Base-by-base conservation (phyloP, 2,797 vertebrate species). In the Chlorospingus flavigularis region DNA sequence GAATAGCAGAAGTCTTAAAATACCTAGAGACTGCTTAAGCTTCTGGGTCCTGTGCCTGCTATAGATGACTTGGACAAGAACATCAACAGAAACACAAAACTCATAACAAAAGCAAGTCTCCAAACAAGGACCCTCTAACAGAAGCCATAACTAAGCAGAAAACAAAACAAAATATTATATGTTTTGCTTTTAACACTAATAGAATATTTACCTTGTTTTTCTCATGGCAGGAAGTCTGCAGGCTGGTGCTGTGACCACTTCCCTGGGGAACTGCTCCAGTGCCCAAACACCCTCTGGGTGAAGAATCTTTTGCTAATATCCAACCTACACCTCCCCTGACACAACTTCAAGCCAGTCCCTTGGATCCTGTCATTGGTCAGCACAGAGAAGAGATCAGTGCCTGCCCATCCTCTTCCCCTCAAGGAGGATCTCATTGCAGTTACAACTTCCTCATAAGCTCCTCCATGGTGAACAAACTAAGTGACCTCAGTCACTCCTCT, bases 271-370 rank as follows among this genome's bases (percentile, higher is more conserved):
- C 4, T 33, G n/a, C 10, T 51, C 7, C 57, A 70, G 11, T 16
- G 28, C 8, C 9, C 57, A 57, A 10, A 0, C 28, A 55, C 11
- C 1, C 13, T 18, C 20, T 13, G 8, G 7, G 2, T 26, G 20
- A 70, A 57, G 0, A 89, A 11, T 1, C 3, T 33, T 30, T 13
- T 23, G 1, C 37, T 12, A 0, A 30, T 6, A 63, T 6, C n/a
- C 30, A 39, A 2, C 20, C n/a, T 21, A 39, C 25, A 70, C 16
- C 6, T 82, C 9, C 16, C 5, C 5, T 55, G 13, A 30, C 17
- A 16, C 18, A 39, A 12, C 2, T 26, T 43, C 43, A 76, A 3
- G n/a, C 7, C 28, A 11, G 6, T 70, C 20, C 10, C 25, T 45
- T 1, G 0, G 17, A 2, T 74, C 4, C 47, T 67, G 35, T 48